Conservation (phyloP, 2,113 vertebrate species). For the Riparia riparia region DNA sequence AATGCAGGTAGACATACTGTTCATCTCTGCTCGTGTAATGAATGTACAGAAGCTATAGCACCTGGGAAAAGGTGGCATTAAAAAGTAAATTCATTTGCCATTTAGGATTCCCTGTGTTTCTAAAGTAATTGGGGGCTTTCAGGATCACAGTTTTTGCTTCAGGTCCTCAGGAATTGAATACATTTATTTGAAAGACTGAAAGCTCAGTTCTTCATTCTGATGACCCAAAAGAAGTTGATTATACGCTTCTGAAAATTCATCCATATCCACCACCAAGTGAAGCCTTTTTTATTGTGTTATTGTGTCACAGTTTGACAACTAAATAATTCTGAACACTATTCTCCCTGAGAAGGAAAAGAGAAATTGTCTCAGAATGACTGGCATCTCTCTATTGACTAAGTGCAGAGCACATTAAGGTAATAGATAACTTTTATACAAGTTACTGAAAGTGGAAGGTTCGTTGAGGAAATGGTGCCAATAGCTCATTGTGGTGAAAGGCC, state of each 20-base stretch:
- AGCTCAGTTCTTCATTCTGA: not conserved
- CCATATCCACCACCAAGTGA: not conserved
- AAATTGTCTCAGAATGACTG: not conserved
- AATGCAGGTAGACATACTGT: not conserved
- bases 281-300: not conserved
- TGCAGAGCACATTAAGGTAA: not conserved
- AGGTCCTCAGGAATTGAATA: not conserved
- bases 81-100: not conserved
- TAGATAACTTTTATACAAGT: not conserved
- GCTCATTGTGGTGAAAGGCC: not conserved
- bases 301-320: slow-evolving; percentile 1
- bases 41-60: not conserved
- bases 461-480: slow-evolving; percentile 11
- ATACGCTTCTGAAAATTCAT: not conserved
- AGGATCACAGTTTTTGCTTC: not conserved
- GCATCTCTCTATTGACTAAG: not conserved
- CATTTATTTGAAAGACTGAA: not conserved
- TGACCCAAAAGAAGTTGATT: not conserved
- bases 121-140: not conserved
- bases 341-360: not conserved
- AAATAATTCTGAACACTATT: not conserved
- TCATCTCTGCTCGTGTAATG: not conserved
- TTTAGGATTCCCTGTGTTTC: not conserved
- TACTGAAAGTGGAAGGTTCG: slow-evolving; percentile 25
- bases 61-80: not conserved